These are phyloP conservation scores for Rhabdophis nuchalis DNA, from an alignment of 2,797 vertebrate genomes.

Conservation along the genomic window DNA sequence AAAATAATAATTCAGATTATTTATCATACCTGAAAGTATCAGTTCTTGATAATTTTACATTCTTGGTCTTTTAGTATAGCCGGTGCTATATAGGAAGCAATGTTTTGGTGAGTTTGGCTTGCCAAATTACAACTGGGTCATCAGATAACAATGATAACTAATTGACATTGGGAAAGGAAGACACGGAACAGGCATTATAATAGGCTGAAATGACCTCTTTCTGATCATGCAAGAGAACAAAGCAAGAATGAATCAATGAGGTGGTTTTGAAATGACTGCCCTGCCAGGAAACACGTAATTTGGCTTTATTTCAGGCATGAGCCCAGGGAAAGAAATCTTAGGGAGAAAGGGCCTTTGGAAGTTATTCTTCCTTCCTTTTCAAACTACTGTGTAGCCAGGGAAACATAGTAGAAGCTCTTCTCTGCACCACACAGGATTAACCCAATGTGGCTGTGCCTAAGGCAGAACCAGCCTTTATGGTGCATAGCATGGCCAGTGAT, in stretches of 20 bases:
- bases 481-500: neutral
- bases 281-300: neutral
- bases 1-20: neutral
- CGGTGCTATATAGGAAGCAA: neutral
- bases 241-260: neutral
- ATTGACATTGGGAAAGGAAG: neutral
- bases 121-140: neutral
- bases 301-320: neutral
- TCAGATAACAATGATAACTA: neutral
- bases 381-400: neutral
- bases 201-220: neutral
- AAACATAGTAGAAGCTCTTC: neutral
- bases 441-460: neutral
- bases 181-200: neutral
- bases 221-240: neutral
- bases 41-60: rapidly evolving
- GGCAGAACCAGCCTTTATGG: neutral
- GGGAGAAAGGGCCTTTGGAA: neutral
- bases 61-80: neutral
- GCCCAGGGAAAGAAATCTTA: neutral
- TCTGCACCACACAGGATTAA: neutral
- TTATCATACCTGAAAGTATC: rapidly evolving
- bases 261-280: neutral
- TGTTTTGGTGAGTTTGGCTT: neutral
- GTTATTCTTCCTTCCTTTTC: neutral